Evolutionary conservation across 2,113 vertebrate genomes (phyloP), one percentile per base, ranked within the genome.

Genomic region (Hoplias malabaricus): DNA sequence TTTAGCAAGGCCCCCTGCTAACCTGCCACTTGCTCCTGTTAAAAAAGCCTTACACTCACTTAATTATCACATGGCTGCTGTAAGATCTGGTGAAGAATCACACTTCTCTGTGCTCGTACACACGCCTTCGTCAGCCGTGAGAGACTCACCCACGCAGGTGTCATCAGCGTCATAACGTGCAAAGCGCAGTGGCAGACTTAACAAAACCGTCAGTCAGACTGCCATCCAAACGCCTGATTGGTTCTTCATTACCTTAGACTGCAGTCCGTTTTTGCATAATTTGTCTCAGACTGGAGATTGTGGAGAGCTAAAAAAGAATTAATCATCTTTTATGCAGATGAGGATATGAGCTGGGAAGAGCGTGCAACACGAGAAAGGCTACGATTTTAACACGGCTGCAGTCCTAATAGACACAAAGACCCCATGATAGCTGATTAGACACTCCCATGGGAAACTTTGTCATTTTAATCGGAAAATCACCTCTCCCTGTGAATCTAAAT

Each of bases 31-130:
- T 62, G 29, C 54, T 71, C 69, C 36, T 46, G 71, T 66, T 82
- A 69, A 46, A 77, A 73, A 59, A 66, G 80, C 59, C 74, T 71
- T 67, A 74, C 72, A 74, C 63, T 69, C 54, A 27, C 27, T 80
- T 74, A 80, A 75, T 74, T 70, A 80, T 59, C n/a, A 4, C 43
- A 66, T 65, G 54, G 81, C 81, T 86, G 83, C 86, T 80, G 65
- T 62, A 16, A 36, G 42, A 48, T 9, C 50, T 71, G 70, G 71
- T 62, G 68, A 73, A 75, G 85, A 85, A 78, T 83, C 81, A 80
- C 85, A 87, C 69, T 86, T 84, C 34, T 73, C 59, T 84, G 73
- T 42, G 76, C 81, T 79, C 75, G 76, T 81, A 80, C 54, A 61
- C 54, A 34, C n/a, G 48, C 11, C 54, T 29, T 36, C 27, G 5